Conservation (phyloP, 2,888 invertebrate species). For the Gasteruption jaculator region DNA sequence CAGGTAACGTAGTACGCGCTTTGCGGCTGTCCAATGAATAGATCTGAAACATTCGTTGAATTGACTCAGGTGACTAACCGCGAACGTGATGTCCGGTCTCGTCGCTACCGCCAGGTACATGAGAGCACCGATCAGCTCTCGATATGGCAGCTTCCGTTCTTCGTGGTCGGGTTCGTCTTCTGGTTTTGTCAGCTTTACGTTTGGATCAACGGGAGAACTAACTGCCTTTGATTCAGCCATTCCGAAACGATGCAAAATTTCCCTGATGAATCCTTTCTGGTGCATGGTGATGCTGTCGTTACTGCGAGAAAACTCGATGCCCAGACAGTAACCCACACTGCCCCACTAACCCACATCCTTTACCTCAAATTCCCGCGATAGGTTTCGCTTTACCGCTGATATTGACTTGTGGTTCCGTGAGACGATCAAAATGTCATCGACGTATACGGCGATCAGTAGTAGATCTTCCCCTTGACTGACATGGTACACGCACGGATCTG, state of each 20-base stretch:
- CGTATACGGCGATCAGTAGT: constrained; percentile 6
- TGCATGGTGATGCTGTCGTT: constrained; percentile 6
- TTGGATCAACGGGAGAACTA: constrained; percentile 23
- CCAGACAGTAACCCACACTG: constrained; percentile 3
- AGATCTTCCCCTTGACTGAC: background rate
- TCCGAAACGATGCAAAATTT: constrained; percentile 26
- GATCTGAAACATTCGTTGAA: constrained; percentile 12
- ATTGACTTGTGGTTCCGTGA: constrained; percentile 1
- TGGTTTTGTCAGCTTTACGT: constrained; percentile 15
- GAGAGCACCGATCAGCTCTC: constrained; percentile 21
- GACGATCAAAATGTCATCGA: constrained; percentile 13
- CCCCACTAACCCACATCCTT: constrained; percentile 11
- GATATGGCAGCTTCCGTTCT: constrained; percentile 16
- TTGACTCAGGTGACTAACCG: constrained; percentile 20
- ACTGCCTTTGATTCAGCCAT: constrained; percentile 31
- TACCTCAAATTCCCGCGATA: background rate
- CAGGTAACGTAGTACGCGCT: constrained; percentile 34
- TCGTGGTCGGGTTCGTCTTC: constrained; percentile 8
- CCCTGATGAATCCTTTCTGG: constrained; percentile 25
- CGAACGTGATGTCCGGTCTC: constrained; percentile 21
- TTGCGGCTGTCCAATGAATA: constrained; percentile 31
- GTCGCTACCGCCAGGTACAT: constrained; percentile 21
- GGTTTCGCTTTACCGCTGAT: background rate
- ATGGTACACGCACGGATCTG: constrained; percentile 7
- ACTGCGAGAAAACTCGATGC: constrained; percentile 6